phyloP scores from a whole-genome alignment of 2,113 vertebrate genomes.

The Elgaria multicarinata region DNA sequence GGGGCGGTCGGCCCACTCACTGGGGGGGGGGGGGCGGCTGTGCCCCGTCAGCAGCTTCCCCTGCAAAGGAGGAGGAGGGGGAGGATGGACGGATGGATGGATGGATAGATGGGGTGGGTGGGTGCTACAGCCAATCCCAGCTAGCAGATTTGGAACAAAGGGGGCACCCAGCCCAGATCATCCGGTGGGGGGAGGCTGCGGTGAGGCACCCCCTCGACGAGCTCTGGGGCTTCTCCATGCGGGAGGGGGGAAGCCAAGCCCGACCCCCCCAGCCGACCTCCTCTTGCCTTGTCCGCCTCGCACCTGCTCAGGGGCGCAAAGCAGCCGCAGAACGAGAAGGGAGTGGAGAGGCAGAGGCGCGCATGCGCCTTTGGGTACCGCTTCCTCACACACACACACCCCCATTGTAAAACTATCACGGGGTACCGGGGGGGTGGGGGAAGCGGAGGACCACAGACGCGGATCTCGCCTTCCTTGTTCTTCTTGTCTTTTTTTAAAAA shows the following conservation, averaged over 20 bases:
- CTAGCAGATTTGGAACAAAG: background rate
- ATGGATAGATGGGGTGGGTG: background rate
- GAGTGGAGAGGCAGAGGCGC: background rate
- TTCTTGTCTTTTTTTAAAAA: too few species aligned
- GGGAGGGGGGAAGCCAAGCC: background rate
- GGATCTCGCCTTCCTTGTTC: background rate
- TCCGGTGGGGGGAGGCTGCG: background rate
- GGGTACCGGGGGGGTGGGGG: too few species aligned
- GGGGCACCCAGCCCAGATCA: background rate
- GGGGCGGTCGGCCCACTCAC: background rate
- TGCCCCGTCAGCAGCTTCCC: background rate
- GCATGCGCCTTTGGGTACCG: background rate
- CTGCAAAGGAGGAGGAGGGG: background rate
- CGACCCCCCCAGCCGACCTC: too few species aligned
- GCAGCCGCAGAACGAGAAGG: background rate
- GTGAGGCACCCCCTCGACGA: accelerated
- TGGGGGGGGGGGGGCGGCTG: too few species aligned
- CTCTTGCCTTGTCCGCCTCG: background rate
- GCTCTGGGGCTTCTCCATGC: background rate
- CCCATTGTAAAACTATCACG: background rate
- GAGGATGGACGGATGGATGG: background rate
- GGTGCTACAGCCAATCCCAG: background rate
- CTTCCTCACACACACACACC: background rate
- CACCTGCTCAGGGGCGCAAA: background rate
- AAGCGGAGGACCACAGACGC: background rate